Evolutionary conservation across 2,888 invertebrate species (phyloP).

Genomic region (Chrysolina americana): DNA sequence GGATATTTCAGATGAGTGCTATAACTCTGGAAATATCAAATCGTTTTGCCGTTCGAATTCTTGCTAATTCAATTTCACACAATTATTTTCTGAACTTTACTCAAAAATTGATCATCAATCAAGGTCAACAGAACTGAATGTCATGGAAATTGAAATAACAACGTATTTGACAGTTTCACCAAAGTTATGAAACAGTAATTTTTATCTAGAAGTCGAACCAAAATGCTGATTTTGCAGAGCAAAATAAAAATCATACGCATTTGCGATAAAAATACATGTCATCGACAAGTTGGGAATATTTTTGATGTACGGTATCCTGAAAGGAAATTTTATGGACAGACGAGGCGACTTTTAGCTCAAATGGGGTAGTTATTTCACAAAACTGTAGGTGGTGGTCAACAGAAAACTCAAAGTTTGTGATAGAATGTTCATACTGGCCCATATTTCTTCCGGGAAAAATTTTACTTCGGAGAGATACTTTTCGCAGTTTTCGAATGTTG

Average conservation of each 20-base stretch:
- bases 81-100: no score
- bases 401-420: not conserved
- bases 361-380: not conserved
- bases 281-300: not conserved
- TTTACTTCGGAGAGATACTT: not conserved
- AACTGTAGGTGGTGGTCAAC: not conserved
- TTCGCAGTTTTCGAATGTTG: no score
- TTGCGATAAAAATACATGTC: not conserved
- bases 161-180: no score
- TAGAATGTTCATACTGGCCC: not conserved
- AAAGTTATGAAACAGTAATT: not conserved
- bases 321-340: not conserved
- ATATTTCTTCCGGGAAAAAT: no score
- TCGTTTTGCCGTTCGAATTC: no score
- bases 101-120: no score
- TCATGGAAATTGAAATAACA: no score
- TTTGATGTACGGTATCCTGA: not conserved
- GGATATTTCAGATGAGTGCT: no score
- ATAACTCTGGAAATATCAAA: no score
- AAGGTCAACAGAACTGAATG: no score
- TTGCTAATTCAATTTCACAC: no score
- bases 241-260: not conserved
- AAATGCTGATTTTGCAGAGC: not conserved
- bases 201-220: not conserved
- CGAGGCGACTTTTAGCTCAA: not conserved